Base-by-base conservation (phyloP, 2,888 invertebrate species). In the Harmothoe impar region DNA sequence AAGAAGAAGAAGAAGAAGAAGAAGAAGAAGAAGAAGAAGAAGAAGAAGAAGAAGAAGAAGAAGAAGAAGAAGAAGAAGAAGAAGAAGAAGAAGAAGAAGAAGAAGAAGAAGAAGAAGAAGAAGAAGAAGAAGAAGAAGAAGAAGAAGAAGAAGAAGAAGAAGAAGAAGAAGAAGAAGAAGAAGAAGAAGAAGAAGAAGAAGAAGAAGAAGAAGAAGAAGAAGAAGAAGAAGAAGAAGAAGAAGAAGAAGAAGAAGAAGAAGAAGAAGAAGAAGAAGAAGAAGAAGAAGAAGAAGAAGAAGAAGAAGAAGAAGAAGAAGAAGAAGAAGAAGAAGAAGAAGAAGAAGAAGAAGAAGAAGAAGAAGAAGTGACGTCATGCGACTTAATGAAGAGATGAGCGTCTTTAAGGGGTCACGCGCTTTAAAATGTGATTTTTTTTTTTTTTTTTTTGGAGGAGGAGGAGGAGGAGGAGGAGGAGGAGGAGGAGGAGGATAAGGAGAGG, bases 1-100 rank as follows among this genome's bases (percentile, higher is more conserved):
- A 56, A 56, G 56, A 56, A 56, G 56, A 56, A 56, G 56, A 56
- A 56, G 56, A 56, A 56, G 56, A 56, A 56, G 56, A 56, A 56
- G 56, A 56, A 56, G 56, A 56, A 56, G 56, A 56, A 56, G 56
- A 56, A 56, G 56, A 56, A 56, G 56, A 56, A 56, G 56, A 56
- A 56, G 56, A 56, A 56, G 56, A 56, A 56, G 56, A 56, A 56
- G 56, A 56, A 56, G 56, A 56, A 56, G 56, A 56, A 56, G 56
- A 56, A 56, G 56, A 56, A 56, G 56, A 56, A 56, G 56, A 56
- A 56, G 56, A 56, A 56, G 56, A 56, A 56, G 56, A 56, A 56
- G 56, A 56, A 56, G 56, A 56, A 56, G 56, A 56, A 56, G 56
- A 56, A 56, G 56, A 56, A 56, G 56, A 56, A 56, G 56, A 56